Evolutionary conservation across 2,113 vertebrate genomes (phyloP).

Genomic region (Odontesthes bonariensis): DNA sequence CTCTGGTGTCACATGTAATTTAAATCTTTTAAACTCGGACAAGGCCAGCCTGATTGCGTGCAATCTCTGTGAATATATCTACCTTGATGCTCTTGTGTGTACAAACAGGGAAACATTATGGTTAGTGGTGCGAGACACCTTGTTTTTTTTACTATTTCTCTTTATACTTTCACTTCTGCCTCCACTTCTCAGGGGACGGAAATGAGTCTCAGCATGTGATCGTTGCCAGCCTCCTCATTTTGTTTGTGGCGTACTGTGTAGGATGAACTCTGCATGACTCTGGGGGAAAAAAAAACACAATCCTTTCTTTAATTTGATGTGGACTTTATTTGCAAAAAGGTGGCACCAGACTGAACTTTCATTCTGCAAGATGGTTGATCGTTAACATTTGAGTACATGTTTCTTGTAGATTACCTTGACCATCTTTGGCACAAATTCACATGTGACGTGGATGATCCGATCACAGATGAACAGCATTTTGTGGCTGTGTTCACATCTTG

Average conservation of each 20-base stretch:
- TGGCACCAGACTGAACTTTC: too few relatives aligned
- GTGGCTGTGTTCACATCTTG: too few relatives aligned
- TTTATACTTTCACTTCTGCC: conserved; percentile 4
- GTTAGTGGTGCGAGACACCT: not conserved
- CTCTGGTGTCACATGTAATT: conserved; percentile 8
- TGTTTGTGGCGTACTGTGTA: not conserved
- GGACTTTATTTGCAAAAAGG: too few relatives aligned
- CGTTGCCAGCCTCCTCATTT: not conserved
- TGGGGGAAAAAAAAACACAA: too few relatives aligned
- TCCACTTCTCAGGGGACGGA: not conserved
- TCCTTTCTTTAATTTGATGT: too few relatives aligned
- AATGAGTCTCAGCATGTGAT: not conserved
- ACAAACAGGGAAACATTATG: not conserved
- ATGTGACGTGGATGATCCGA: too few relatives aligned
- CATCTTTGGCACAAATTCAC: too few relatives aligned
- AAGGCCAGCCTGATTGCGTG: conserved; percentile 1
- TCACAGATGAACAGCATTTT: too few relatives aligned
- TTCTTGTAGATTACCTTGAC: too few relatives aligned
- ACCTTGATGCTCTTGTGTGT: not conserved
- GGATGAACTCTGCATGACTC: too few relatives aligned
- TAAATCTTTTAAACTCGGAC: conserved; percentile 22
- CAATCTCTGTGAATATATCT: not conserved
- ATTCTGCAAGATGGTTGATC: too few relatives aligned
- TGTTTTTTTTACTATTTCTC: conserved; percentile 2
- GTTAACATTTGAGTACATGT: too few relatives aligned